Conservation (phyloP, 1,140 invertebrate genomes). For the Lepidurus packardi region DNA sequence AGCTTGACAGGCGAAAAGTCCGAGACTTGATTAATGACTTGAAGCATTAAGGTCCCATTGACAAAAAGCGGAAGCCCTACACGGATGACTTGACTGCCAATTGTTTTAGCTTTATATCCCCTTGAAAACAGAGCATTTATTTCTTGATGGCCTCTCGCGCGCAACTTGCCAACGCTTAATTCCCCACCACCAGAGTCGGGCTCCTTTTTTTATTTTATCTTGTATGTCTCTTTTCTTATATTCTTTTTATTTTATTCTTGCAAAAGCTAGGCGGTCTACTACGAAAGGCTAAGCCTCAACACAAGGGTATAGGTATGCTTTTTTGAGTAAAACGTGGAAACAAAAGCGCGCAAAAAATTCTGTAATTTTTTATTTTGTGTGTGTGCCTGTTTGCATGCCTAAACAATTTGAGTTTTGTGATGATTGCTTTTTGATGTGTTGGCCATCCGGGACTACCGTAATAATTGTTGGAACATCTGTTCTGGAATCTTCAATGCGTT, state of each 20-base stretch:
- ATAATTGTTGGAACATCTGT: background rate
- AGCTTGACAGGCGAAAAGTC: background rate
- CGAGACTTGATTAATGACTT: background rate
- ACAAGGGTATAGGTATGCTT: background rate
- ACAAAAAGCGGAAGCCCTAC: conserved; percentile 21
- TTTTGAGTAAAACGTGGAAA: background rate
- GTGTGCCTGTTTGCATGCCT: background rate
- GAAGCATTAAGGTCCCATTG: conserved; percentile 3
- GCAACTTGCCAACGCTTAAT: conserved; percentile 1
- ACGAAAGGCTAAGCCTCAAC: background rate
- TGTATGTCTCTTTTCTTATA: no score
- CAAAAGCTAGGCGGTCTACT: no score
- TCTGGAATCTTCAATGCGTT: background rate
- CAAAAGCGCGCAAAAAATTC: background rate
- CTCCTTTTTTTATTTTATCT: background rate
- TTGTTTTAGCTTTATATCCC: conserved; percentile 1
- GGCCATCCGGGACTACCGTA: background rate
- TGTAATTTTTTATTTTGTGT: background rate
- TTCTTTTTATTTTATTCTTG: no score
- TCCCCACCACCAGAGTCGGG: background rate
- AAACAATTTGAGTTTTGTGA: conserved; percentile 10
- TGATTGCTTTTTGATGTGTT: conserved; percentile 11
- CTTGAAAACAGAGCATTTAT: background rate
- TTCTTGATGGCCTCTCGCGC: background rate
- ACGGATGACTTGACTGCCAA: conserved; percentile 21